phyloP scores from a whole-genome alignment of 1,140 invertebrate species.

The Papilio helenus region DNA sequence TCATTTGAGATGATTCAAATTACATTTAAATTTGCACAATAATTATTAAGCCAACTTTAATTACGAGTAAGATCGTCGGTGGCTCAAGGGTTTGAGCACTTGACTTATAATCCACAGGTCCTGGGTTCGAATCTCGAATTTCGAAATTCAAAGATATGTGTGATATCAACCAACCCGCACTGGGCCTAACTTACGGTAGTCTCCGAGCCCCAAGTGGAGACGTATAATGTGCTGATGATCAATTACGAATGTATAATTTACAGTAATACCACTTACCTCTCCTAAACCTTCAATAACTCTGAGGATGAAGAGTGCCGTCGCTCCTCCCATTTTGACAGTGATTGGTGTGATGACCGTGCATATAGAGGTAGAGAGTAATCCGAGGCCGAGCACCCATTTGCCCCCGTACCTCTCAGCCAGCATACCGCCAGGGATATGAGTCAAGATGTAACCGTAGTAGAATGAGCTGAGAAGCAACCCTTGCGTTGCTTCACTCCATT shows the following conservation, averaged over 20 bases:
- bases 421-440: slow-evolving; percentile 85
- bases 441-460: slow-evolving; percentile 86
- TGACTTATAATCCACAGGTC: too few relatives aligned
- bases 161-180: too few relatives aligned
- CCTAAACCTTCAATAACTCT: slow-evolving; percentile 88
- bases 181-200: too few relatives aligned
- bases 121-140: too few relatives aligned
- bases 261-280: slow-evolving; percentile 72
- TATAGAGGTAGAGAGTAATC: slow-evolving; percentile 85
- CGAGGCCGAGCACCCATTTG: slow-evolving; percentile 85
- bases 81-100: too few relatives aligned
- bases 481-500: slow-evolving; percentile 85
- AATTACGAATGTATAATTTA: too few relatives aligned
- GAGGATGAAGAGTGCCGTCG: slow-evolving; percentile 84
- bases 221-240: too few relatives aligned
- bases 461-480: slow-evolving; percentile 84
- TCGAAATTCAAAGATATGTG: too few relatives aligned
- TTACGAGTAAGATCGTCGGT: too few relatives aligned
- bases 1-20: background rate
- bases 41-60: background rate
- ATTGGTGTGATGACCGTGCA: slow-evolving; percentile 84
- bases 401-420: slow-evolving; percentile 85
- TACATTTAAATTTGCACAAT: background rate
- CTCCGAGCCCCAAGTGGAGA: too few relatives aligned
- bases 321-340: slow-evolving; percentile 79